Evolutionary conservation across 2,113 vertebrate species (phyloP).

Genomic region (Rostratula benghalensis): DNA sequence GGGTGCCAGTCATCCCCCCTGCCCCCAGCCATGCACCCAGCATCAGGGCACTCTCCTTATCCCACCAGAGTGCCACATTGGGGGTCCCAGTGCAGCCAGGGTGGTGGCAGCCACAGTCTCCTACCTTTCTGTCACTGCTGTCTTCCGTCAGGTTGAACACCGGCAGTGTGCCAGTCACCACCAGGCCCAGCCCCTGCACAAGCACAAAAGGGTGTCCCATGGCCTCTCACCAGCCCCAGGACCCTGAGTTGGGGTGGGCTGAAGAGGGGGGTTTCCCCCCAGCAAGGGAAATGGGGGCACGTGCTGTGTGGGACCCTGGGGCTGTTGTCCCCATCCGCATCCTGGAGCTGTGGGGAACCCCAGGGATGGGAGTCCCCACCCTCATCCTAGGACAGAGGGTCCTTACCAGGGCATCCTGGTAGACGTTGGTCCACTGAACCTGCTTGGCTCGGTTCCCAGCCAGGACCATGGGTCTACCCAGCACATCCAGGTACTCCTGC

Average conservation of each 20-base stretch:
- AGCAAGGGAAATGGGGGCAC: not conserved
- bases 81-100: not conserved
- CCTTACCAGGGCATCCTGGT: conserved; percentile 95
- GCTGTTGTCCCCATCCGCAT: not conserved
- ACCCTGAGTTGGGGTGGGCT: not conserved
- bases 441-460: conserved; percentile 92
- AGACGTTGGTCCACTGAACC: conserved; percentile 98
- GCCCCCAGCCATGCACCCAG: not conserved
- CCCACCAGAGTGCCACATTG: fast-evolving
- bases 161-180: conserved; percentile 94
- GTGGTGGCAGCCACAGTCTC: not conserved
- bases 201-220: not conserved
- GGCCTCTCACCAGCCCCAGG: not conserved
- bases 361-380: not conserved
- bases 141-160: conserved; percentile 96
- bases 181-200: conserved; percentile 90
- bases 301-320: not conserved
- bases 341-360: not conserved
- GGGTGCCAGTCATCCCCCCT: not conserved
- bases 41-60: not conserved
- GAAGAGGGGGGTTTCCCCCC: not conserved
- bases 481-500: conserved; percentile 96
- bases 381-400: fast-evolving
- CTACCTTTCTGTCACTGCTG: conserved; percentile 82
- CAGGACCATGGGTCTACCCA: conserved; percentile 96